Evolutionary conservation across 2,113 vertebrate species (phyloP), one percentile per base, ranked within the genome.

Genomic region (Struthidea cinerea): DNA sequence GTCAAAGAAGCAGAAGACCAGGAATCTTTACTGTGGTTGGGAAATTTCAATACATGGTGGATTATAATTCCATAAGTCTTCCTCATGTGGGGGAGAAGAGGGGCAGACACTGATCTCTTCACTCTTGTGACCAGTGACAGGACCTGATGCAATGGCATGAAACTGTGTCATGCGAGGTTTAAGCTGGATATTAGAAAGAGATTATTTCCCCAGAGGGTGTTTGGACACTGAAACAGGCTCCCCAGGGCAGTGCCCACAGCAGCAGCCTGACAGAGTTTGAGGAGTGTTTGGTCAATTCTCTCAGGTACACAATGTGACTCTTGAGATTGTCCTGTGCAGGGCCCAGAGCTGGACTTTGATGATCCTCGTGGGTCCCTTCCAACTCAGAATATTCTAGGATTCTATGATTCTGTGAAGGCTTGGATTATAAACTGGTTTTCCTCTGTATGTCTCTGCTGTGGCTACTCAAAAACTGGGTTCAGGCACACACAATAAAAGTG

Each of bases 91-190:
- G 15, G 20, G 67, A 52, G 59, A 59, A 16, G 28, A 59, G 13
- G 5, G 10, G 13, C 16, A 59, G 7, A 14, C n/a, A 41, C 28
- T 39, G 28, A 81, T 73, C 44, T 37, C 70, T 37, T 49, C 17
- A 18, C 28, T 81, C 16, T 24, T 15, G 30, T 47, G 23, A 14
- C 19, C 19, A 67, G 16, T 17, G 37, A 39, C 28, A 59, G 52
- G 15, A 59, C 3, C 7, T 0, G 0, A 52, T 24, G 52, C 23
- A 53, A n/a, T 27, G 37, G 10, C 37, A n/a, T 26, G 5, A 59
- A 52, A 37, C 9, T 39, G 18, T 23, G 41, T 74, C 16, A 52
- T 46, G 1, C 3, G 9, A 53, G 19, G 5, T 44, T 67, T 46
- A 52, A 16, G 10, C 1, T 60, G 28, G 4, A 12, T 60, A 8